Conservation (phyloP, 92 coral and sea anemone species). For the Actinostola sp. region DNA sequence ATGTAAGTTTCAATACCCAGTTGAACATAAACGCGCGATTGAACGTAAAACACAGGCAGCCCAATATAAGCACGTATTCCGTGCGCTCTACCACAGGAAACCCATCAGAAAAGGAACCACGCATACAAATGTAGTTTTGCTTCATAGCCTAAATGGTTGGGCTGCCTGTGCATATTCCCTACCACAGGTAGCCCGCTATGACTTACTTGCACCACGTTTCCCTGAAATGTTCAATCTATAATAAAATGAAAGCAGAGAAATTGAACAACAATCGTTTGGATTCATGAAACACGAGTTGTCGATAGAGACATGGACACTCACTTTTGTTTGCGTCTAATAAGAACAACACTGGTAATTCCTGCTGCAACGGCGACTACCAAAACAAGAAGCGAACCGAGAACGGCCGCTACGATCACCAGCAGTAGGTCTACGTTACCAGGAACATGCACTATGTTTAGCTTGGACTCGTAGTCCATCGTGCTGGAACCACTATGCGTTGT, state of each 20-base stretch:
- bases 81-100: too few species aligned
- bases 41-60: too few species aligned
- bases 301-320: too few species aligned
- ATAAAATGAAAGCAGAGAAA: background rate
- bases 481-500: background rate
- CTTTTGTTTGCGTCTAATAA: slow-evolving; percentile 21
- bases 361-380: background rate
- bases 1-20: too few species aligned
- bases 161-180: too few species aligned
- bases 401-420: slow-evolving; percentile 13
- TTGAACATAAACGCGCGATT: too few species aligned
- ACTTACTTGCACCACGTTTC: slow-evolving; percentile 3
- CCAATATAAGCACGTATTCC: too few species aligned
- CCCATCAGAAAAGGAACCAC: too few species aligned
- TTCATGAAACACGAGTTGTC: too few species aligned
- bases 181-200: too few species aligned
- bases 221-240: slow-evolving; percentile 10
- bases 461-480: background rate
- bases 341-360: background rate
- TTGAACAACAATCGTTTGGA: background rate
- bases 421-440: slow-evolving; percentile 26
- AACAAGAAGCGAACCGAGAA: slow-evolving; percentile 7
- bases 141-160: too few species aligned
- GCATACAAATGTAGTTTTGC: too few species aligned
- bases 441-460: slow-evolving; percentile 18